Percentiles rank a stretch among this genome's conserved stretches.
Evolutionary conservation across 2,888 invertebrate genomes (phyloP).

Genomic region (Oasisia sp.): DNA sequence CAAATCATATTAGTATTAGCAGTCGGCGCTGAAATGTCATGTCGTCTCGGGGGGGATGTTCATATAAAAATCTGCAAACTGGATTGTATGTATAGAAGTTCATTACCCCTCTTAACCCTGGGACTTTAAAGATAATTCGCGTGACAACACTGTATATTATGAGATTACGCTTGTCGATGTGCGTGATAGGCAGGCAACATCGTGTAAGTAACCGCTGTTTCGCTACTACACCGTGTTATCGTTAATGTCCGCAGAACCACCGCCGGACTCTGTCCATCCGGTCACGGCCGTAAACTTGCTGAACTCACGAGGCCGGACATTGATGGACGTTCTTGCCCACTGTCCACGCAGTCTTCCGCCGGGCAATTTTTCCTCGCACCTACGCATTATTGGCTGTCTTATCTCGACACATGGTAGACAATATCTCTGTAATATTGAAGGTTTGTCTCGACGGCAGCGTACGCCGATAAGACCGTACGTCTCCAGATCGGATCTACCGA

Average conservation of each 20-base stretch:
- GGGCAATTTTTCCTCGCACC: background rate
- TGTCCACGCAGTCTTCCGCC: background rate
- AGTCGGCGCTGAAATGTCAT: too few relatives aligned
- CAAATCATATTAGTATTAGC: too few relatives aligned
- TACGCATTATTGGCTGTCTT: background rate
- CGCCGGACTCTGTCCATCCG: background rate
- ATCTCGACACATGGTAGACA: conserved; percentile 8
- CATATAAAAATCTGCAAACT: too few relatives aligned
- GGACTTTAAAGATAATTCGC: too few relatives aligned
- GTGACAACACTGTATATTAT: background rate
- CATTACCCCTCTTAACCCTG: too few relatives aligned
- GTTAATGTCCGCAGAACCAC: background rate
- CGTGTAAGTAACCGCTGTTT: background rate
- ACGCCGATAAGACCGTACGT: background rate
- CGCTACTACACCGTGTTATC: background rate
- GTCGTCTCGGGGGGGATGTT: too few relatives aligned
- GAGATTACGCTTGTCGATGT: background rate
- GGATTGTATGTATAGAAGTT: too few relatives aligned
- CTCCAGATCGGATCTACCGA: background rate
- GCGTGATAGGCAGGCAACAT: background rate
- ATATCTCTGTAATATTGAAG: background rate
- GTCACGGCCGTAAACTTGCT: background rate
- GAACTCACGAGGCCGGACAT: background rate
- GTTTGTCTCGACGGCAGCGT: background rate
- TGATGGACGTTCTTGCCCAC: background rate